These are phyloP conservation scores for Hydractinia echinata DNA, from an alignment of 30 jellyfish, hydroid and myxozoan species.

Conservation along the genomic window DNA sequence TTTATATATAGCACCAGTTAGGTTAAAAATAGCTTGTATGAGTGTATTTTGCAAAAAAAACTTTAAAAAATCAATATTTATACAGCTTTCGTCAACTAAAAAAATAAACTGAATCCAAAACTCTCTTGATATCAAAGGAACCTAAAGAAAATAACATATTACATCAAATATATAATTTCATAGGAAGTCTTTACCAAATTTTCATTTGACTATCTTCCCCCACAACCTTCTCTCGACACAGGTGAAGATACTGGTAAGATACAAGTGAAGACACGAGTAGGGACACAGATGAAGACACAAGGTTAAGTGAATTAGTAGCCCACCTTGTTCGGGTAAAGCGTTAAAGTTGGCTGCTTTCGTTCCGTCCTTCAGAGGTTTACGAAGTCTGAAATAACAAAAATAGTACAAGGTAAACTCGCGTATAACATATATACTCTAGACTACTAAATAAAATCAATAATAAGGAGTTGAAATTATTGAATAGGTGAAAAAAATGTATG, in stretches of 20 bases:
- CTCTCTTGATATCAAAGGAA: conserved; percentile 47
- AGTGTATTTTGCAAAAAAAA: neutral
- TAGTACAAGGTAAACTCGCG: neutral
- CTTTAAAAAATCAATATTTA: neutral
- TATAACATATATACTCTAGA: neutral
- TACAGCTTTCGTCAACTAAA: conserved; percentile 51
- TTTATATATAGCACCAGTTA: no score
- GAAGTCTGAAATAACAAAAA: conserved; percentile 9
- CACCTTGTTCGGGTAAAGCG: conserved; percentile 23
- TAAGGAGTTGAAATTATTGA: no score
- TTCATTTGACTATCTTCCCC: neutral
- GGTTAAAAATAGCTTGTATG: no score
- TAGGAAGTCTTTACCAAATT: neutral
- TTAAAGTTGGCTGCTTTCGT: conserved; percentile 15
- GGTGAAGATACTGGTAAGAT: no score
- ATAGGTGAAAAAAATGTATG: no score
- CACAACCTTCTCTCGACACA: neutral
- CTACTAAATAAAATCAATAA: no score
- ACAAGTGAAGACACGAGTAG: no score
- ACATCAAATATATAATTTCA: neutral
- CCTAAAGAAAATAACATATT: conserved; percentile 37
- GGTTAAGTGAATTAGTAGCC: neutral
- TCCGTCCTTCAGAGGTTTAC: conserved; percentile 32
- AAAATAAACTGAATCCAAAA: conserved; percentile 59
- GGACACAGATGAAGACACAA: neutral